phyloP scores from a whole-genome alignment of 2,113 vertebrate species.

The Melanocharis versteri region DNA sequence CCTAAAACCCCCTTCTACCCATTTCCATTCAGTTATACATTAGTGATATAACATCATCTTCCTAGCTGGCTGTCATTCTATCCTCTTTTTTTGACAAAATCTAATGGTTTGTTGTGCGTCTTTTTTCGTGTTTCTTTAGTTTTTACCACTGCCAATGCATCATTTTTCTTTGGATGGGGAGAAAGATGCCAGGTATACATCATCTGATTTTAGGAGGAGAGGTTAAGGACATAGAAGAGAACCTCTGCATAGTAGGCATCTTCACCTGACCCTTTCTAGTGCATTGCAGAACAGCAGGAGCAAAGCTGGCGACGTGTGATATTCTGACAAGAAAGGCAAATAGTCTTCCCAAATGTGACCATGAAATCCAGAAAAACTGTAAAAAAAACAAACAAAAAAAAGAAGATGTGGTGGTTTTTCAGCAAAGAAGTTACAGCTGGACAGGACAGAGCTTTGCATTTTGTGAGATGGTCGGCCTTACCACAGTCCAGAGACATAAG shows the following conservation, averaged over 20 bases:
- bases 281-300: background rate
- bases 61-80: background rate
- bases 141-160: background rate
- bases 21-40: background rate
- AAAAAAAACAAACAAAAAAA: accelerated
- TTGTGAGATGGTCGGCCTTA: accelerated
- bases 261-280: background rate
- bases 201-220: background rate
- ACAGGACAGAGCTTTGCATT: background rate
- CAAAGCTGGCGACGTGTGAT: background rate
- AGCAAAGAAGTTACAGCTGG: background rate
- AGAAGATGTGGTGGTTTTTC: background rate
- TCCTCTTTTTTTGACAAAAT: background rate
- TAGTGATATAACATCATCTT: background rate
- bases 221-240: background rate
- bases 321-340: background rate
- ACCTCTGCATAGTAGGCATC: background rate
- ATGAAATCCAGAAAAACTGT: background rate
- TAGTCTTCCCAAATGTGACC: background rate
- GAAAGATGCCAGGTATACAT: background rate
- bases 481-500: constrained; percentile 23
- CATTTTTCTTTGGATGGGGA: background rate
- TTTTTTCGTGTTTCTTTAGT: background rate
- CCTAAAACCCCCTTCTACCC: accelerated
- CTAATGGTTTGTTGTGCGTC: background rate